Base-by-base conservation (phyloP, 2,113 vertebrate species). In the Dicerorhinus sumatrensis region DNA sequence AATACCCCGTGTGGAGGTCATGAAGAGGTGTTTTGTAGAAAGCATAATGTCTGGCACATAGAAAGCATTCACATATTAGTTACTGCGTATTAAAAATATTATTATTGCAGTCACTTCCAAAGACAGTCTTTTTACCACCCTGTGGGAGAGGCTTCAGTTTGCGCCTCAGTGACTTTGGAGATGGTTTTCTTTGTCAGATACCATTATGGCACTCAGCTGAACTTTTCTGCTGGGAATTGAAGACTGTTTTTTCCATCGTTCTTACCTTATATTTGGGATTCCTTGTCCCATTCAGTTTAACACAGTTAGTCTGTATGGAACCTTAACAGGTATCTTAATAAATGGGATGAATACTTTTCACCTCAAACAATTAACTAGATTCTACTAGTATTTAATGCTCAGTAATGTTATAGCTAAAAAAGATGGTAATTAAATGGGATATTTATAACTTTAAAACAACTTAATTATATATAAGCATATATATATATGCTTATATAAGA, bases 211-310 rank as follows among this genome's bases (percentile, higher is more conserved):
- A 91, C 58, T 89, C 92, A 83, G 18, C 72, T 93, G 54, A 73
- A 60, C 95, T 69, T 87, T 21, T 94, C 42, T 80, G 1, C 17
- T 82, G 14, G 25, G 8, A 90, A 87, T 25, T 88, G 29, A 87
- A 79, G 51, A 87, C 46, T 46, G 1, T 62, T 84, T 96, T 76
- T 88, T 42, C 8, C 54, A 25, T 94, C 46, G 62, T 87, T 73
- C 16, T 90, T 89, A 20, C 48, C 39, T 92, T 86, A 76, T 23
- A 23, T 94, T 89, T 93, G 56, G 23, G 94, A 89, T 95, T 89
- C 21, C 13, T 90, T 70, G 62, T 27, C 42, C 12, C 36, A 20
- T 88, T 73, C 92, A 75, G 48, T 96, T 94, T 86, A 73, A 39
- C n/a, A 72, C 3, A 25, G 20, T 80, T 25, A 39, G 21, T 94